A percentile compares a stretch with the other conserved stretches of the same genome.
Evolutionary conservation across 2,888 invertebrate genomes (phyloP).

Genomic region (Apamea epomidion): DNA sequence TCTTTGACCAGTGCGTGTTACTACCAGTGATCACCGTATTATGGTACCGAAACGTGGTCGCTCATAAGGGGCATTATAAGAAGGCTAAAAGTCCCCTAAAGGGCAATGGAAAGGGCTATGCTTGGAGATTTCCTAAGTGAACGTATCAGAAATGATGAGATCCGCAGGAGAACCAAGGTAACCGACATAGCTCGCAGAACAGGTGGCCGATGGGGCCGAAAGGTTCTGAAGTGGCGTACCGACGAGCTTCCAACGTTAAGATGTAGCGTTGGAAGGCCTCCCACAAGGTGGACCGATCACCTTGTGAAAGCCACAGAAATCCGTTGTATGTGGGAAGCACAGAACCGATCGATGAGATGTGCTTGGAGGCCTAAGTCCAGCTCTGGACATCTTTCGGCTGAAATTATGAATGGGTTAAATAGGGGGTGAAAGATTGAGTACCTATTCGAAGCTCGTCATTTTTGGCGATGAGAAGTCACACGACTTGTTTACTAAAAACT

Average conservation of each 20-base stretch:
- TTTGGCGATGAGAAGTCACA: background rate
- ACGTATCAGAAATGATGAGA: too few relatives aligned
- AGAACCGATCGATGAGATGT: background rate
- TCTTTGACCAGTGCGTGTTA: too few relatives aligned
- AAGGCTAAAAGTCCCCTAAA: too few relatives aligned
- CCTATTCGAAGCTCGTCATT: background rate
- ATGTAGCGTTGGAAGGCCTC: background rate
- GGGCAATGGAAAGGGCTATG: too few relatives aligned
- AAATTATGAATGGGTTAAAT: background rate
- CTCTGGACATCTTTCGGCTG: background rate
- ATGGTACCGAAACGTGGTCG: too few relatives aligned
- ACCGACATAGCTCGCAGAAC: too few relatives aligned
- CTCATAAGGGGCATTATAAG: too few relatives aligned
- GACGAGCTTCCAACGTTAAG: background rate
- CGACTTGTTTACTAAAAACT: background rate
- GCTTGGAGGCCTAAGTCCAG: background rate
- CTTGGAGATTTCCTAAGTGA: too few relatives aligned
- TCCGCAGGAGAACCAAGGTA: too few relatives aligned
- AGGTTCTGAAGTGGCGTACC: too few relatives aligned
- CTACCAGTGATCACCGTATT: too few relatives aligned
- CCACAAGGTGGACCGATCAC: background rate
- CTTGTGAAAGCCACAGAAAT: background rate
- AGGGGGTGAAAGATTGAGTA: background rate
- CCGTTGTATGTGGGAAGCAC: background rate
- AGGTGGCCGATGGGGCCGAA: too few relatives aligned